phyloP scores from a whole-genome alignment of 2,888 invertebrate species.

The Graphium colonna region DNA sequence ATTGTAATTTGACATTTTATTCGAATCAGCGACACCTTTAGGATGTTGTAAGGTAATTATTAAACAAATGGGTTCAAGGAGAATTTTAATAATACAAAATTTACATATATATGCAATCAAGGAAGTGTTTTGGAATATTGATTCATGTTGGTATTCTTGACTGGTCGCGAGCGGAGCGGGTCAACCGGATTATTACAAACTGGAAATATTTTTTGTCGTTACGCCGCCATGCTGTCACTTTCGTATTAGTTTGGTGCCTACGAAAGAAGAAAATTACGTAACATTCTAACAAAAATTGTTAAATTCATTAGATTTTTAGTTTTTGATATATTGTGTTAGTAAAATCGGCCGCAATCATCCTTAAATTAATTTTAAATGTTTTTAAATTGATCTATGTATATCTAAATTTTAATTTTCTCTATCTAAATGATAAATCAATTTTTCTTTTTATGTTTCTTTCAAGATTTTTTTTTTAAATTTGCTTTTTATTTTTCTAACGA shows the following conservation, averaged over 20 bases:
- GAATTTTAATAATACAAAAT: constrained; percentile 11
- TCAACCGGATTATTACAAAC: constrained; percentile 13
- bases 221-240: neutral
- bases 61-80: constrained; percentile 8
- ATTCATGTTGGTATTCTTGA: constrained; percentile 10
- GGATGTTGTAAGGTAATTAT: constrained; percentile 7
- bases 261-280: too few species aligned
- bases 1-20: constrained; percentile 16
- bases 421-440: too few species aligned
- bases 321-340: too few species aligned
- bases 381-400: too few species aligned
- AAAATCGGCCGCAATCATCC: too few species aligned
- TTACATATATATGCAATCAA: constrained; percentile 11
- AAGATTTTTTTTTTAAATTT: too few species aligned
- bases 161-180: constrained; percentile 7
- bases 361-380: too few species aligned
- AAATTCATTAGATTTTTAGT: too few species aligned
- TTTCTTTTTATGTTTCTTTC: too few species aligned
- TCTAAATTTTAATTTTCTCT: too few species aligned
- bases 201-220: constrained; percentile 15
- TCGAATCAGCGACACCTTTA: constrained; percentile 4
- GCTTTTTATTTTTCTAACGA: too few species aligned
- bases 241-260: constrained; percentile 4
- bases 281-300: too few species aligned
- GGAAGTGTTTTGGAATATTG: constrained; percentile 13